Evolutionary conservation across 2,888 invertebrate genomes (phyloP).

Genomic region (Ennomos quercinarius): DNA sequence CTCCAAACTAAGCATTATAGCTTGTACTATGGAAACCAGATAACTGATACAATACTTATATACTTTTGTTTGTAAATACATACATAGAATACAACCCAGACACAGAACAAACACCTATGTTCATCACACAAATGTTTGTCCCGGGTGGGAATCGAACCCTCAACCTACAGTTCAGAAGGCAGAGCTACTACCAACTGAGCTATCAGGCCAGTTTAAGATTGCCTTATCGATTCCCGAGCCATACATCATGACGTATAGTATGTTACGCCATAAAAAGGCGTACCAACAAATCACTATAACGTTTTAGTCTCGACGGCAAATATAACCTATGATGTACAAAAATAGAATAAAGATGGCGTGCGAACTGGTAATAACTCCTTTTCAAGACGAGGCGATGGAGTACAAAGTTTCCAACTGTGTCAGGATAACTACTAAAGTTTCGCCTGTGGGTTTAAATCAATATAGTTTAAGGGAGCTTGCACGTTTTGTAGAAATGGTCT

Average conservation of each 20-base stretch:
- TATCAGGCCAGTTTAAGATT: too few species aligned
- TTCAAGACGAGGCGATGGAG: constrained; percentile 11
- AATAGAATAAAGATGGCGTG: constrained; percentile 29
- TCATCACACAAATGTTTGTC: too few species aligned
- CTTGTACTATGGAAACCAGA: too few species aligned
- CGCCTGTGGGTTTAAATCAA: constrained; percentile 17
- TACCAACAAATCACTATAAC: constrained; percentile 12
- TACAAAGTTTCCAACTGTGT: constrained; percentile 25
- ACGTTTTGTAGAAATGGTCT: too few species aligned
- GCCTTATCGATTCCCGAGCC: constrained; percentile 12
- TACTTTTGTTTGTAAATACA: too few species aligned
- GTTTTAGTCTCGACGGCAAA: constrained; percentile 18
- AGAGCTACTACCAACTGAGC: too few species aligned
- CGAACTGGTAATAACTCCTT: constrained; percentile 16
- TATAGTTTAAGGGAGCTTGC: background rate
- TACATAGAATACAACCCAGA: too few species aligned
- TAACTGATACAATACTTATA: too few species aligned
- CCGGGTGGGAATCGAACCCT: too few species aligned
- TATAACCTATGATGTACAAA: constrained; percentile 20
- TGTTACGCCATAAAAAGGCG: constrained; percentile 10
- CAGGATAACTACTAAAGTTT: constrained; percentile 29
- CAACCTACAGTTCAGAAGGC: too few species aligned
- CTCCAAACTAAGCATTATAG: too few species aligned
- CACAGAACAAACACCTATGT: too few species aligned
- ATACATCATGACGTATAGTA: constrained; percentile 19